Conservation (phyloP, 2,113 vertebrate genomes). For the Ceyx cyanopectus region DNA sequence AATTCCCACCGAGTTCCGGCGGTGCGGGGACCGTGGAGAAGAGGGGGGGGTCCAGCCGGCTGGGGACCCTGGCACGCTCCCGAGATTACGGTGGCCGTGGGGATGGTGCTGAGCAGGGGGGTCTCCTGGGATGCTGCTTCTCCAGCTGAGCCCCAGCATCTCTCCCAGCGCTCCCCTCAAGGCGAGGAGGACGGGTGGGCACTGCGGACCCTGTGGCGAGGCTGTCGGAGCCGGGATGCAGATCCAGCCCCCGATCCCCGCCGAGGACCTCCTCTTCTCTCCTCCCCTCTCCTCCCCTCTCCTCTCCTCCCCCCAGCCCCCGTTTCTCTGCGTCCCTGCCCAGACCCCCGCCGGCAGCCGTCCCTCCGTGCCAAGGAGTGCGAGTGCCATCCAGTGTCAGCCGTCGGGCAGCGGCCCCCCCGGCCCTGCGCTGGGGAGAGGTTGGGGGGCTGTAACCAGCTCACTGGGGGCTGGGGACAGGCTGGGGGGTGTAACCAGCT, state of each 20-base stretch:
- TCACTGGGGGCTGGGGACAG: no score
- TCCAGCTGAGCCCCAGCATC: not conserved
- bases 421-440: no score
- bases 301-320: not conserved
- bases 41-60: not conserved
- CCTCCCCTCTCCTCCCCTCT: no score
- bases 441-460: not conserved
- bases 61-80: fast-evolving
- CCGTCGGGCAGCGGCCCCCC: not conserved
- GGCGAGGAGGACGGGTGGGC: no score
- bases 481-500: no score
- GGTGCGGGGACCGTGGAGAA: not conserved
- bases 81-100: fast-evolving
- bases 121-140: not conserved
- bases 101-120: not conserved
- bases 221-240: no score
- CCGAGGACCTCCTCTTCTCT: no score
- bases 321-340: not conserved
- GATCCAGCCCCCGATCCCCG: no score
- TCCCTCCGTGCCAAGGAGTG: not conserved
- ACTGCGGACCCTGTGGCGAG: no score
- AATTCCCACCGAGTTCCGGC: not conserved
- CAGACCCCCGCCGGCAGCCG: not conserved
- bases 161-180: not conserved
- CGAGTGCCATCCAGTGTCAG: constrained; percentile 33